Evolutionary conservation across 92 coral and sea anemone genomes (phyloP).

Genomic region (Ricordea florida): DNA sequence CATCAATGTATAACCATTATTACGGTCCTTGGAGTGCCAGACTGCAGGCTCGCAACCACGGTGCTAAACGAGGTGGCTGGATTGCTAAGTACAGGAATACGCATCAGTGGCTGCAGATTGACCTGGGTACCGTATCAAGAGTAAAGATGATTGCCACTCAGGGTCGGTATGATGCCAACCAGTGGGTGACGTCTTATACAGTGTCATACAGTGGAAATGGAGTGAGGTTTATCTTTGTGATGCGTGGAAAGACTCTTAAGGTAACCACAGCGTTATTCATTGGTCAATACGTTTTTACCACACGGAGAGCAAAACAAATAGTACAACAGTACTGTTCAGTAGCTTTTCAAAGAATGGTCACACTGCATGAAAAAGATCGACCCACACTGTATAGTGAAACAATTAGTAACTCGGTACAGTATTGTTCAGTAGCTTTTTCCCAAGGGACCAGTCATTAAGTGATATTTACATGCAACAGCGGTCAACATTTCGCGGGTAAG

Average conservation of each 20-base stretch:
- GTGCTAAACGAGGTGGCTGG: constrained; percentile 61
- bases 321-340: too few relatives aligned
- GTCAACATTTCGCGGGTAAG: too few relatives aligned
- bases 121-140: constrained; percentile 41
- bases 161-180: constrained; percentile 69
- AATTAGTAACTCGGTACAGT: too few relatives aligned
- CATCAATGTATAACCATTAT: constrained; percentile 68
- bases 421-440: too few relatives aligned
- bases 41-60: constrained; percentile 71
- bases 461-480: too few relatives aligned
- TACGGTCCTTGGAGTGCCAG: constrained; percentile 85
- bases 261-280: too few relatives aligned
- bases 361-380: too few relatives aligned
- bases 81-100: constrained; percentile 38
- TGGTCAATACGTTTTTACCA: too few relatives aligned
- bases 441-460: too few relatives aligned
- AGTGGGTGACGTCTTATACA: constrained; percentile 70
- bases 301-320: too few relatives aligned
- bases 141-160: constrained; percentile 75
- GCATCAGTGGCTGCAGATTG: constrained; percentile 72
- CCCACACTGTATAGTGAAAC: too few relatives aligned
- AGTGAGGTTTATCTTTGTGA: constrained; percentile 37
- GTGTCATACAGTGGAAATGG: constrained; percentile 59
- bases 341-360: too few relatives aligned
- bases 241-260: constrained; percentile 40